phyloP scores from a whole-genome alignment of 2,113 vertebrate genomes.

The Brienomyrus longianalis region DNA sequence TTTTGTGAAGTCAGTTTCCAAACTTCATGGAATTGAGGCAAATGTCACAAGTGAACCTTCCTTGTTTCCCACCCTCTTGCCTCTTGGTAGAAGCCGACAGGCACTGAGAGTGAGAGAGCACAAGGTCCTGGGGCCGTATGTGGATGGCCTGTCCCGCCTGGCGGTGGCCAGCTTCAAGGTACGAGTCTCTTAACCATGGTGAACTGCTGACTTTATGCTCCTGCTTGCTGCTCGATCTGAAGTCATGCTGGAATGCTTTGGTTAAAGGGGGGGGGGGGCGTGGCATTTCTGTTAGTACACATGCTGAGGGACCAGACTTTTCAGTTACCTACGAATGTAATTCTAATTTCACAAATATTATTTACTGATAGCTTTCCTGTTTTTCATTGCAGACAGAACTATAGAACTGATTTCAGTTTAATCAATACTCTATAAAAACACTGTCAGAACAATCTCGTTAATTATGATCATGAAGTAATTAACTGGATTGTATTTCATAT shows the following conservation, averaged over 20 bases:
- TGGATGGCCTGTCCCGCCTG: constrained; percentile 90
- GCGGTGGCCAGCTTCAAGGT: constrained; percentile 95
- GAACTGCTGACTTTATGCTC: neutral
- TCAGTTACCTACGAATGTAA: neutral
- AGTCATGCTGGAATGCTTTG: neutral
- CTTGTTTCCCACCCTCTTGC: neutral
- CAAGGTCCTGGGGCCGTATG: constrained; percentile 90
- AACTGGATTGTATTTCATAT: neutral
- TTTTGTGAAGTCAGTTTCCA: neutral
- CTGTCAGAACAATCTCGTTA: neutral
- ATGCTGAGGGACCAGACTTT: neutral
- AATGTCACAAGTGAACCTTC: neutral
- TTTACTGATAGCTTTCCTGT: neutral
- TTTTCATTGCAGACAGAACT: neutral
- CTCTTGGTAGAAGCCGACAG: constrained; percentile 75
- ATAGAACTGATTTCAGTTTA: neutral
- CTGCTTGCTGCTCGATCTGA: neutral
- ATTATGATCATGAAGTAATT: neutral
- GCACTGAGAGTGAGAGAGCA: constrained; percentile 90
- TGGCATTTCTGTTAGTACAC: neutral
- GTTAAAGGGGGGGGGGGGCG: neutral
- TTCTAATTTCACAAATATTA: neutral
- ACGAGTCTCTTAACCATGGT: constrained; percentile 30
- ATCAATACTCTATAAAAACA: neutral
- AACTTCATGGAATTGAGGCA: neutral